Evolutionary conservation across 2,113 vertebrate species (phyloP).

Genomic region (Limnothrissa miodon): DNA sequence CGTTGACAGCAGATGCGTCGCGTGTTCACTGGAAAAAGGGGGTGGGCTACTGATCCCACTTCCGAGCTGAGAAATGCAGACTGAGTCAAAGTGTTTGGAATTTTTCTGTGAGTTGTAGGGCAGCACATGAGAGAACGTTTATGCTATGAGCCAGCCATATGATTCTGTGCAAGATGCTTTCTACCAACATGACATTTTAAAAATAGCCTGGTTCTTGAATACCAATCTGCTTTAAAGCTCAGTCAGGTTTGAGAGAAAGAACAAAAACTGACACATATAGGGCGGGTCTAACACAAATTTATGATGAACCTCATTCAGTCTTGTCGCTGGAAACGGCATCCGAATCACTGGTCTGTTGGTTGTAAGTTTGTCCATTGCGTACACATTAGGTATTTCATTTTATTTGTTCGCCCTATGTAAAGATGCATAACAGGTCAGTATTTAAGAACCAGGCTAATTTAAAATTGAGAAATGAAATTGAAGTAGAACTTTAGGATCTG

Average conservation of each 20-base stretch:
- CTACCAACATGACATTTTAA: background rate
- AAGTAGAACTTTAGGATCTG: background rate
- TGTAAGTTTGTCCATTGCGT: too few relatives aligned
- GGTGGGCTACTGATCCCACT: background rate
- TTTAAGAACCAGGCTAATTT: background rate
- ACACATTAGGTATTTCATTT: too few relatives aligned
- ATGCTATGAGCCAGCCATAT: background rate
- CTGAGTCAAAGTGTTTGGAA: background rate
- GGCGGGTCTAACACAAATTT: too few relatives aligned
- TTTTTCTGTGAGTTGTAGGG: background rate
- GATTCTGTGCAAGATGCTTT: background rate
- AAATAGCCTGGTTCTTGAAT: too few relatives aligned
- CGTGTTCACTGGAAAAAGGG: slow-evolving; percentile 50
- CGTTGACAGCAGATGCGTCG: slow-evolving; percentile 16
- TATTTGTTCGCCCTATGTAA: too few relatives aligned
- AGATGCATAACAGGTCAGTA: too few relatives aligned
- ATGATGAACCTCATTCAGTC: too few relatives aligned
- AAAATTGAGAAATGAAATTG: background rate
- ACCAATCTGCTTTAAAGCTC: too few relatives aligned
- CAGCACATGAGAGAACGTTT: background rate
- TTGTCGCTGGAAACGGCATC: too few relatives aligned
- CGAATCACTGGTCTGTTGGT: too few relatives aligned
- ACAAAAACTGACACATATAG: too few relatives aligned
- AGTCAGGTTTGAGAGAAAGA: too few relatives aligned
- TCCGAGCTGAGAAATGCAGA: background rate